phyloP scores from a whole-genome alignment of 2,888 invertebrate genomes.

The Epinotia ramella region DNA sequence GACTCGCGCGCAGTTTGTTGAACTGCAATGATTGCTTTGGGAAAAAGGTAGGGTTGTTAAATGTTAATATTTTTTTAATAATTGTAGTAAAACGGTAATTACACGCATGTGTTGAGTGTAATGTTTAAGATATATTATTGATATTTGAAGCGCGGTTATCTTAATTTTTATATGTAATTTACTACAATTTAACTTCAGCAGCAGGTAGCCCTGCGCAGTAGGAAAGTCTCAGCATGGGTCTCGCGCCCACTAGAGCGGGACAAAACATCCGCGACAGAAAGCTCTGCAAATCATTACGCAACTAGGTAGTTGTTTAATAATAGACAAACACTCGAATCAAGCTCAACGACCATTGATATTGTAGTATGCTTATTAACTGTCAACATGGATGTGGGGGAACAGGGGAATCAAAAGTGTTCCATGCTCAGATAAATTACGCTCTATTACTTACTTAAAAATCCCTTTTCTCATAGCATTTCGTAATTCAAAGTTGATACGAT shows the following conservation, averaged over 20 bases:
- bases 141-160: no score
- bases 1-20: constrained; percentile 83
- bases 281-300: constrained; percentile 68
- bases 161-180: no score
- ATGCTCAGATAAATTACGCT: no score
- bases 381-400: no score
- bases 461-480: no score
- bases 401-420: no score
- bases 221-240: constrained; percentile 53
- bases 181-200: constrained; percentile 51
- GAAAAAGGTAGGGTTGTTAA: constrained; percentile 76
- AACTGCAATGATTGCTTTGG: constrained; percentile 82
- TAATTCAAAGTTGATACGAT: no score
- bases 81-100: background rate
- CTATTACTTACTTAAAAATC: no score
- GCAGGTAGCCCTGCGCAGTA: constrained; percentile 50
- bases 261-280: constrained; percentile 75
- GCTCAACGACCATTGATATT: background rate
- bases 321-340: background rate
- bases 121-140: background rate
- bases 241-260: constrained; percentile 57
- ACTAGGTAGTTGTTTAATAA: constrained; percentile 70
- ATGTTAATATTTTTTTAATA: background rate
- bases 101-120: background rate
- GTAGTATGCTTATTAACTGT: no score